Conservation (phyloP, 30 jellyfish, hydroid and myxozoan genomes). For the Hydra vulgaris region DNA sequence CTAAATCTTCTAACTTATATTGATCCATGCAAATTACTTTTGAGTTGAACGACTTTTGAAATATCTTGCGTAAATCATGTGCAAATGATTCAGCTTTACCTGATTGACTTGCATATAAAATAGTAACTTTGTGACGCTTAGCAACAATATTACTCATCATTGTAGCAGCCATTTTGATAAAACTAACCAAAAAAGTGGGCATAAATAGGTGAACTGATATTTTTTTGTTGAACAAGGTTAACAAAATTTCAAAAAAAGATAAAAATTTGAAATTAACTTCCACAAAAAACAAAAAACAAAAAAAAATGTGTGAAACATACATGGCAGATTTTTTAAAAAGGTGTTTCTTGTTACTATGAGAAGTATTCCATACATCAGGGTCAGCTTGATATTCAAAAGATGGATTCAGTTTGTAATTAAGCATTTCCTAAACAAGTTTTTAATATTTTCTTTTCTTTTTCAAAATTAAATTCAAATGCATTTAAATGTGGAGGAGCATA, state of each 20-base stretch:
- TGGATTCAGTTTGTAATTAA: conserved; percentile 59
- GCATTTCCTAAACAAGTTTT: conserved; percentile 59
- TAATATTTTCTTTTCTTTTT: neutral
- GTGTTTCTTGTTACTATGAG: too few relatives aligned
- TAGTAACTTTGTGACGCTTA: conserved; percentile 83
- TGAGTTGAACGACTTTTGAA: conserved; percentile 52
- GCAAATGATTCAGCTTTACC: conserved; percentile 78
- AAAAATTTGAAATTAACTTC: too few relatives aligned
- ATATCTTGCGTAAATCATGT: conserved; percentile 15
- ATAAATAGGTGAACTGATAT: too few relatives aligned
- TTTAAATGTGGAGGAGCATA: too few relatives aligned
- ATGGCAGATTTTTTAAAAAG: too few relatives aligned
- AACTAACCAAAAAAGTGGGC: too few relatives aligned
- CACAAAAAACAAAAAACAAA: too few relatives aligned
- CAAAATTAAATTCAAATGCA: too few relatives aligned
- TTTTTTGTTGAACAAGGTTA: too few relatives aligned
- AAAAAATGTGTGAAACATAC: too few relatives aligned
- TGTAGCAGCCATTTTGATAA: conserved; percentile 22
- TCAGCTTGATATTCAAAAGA: conserved; percentile 84
- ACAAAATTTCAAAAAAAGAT: too few relatives aligned
- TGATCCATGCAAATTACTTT: conserved; percentile 60
- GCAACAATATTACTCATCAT: conserved; percentile 80
- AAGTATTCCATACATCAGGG: too few relatives aligned
- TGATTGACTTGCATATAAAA: conserved; percentile 79
- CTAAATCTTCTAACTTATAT: conserved; percentile 64